Percentiles rank a stretch among this genome's conserved stretches.
Conservation (phyloP, 2,888 invertebrate species). For the Hoplodrina blanda region DNA sequence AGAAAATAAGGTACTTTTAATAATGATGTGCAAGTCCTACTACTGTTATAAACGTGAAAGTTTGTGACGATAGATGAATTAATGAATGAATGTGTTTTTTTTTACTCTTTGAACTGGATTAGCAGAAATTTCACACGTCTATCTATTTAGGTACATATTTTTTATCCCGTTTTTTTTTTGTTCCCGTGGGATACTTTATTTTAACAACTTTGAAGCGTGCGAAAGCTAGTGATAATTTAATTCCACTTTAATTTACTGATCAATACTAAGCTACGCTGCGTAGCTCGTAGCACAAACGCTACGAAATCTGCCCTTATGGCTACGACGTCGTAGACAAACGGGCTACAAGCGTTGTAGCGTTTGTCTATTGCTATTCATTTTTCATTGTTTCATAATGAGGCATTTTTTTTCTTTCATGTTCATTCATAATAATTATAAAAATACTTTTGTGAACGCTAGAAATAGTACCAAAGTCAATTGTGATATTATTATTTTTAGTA, state of each 20-base stretch:
- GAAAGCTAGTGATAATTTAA: not conserved
- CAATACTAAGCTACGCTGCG: not conserved
- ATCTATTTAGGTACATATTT: no score
- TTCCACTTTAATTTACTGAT: not conserved
- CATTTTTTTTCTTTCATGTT: not conserved
- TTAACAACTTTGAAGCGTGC: no score
- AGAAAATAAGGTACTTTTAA: not conserved
- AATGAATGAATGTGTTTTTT: no score
- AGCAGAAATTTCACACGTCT: no score
- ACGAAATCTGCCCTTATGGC: not conserved
- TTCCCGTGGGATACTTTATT: no score
- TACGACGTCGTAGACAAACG: not conserved
- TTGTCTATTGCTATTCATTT: not conserved
- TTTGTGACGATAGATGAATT: no score
- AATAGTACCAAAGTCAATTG: slow-evolving; percentile 41
- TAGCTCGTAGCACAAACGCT: slow-evolving; percentile 6
- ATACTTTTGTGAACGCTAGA: slow-evolving; percentile 4
- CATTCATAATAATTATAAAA: not conserved
- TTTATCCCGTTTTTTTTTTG: no score
- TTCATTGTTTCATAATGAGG: no score
- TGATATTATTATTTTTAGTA: slow-evolving; percentile 55
- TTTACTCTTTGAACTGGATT: no score
- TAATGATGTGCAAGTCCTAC: not conserved
- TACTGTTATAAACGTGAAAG: no score
- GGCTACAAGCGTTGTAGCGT: no score